Evolutionary conservation across 2,113 vertebrate genomes (phyloP).

Genomic region (Neolamprologus longior): DNA sequence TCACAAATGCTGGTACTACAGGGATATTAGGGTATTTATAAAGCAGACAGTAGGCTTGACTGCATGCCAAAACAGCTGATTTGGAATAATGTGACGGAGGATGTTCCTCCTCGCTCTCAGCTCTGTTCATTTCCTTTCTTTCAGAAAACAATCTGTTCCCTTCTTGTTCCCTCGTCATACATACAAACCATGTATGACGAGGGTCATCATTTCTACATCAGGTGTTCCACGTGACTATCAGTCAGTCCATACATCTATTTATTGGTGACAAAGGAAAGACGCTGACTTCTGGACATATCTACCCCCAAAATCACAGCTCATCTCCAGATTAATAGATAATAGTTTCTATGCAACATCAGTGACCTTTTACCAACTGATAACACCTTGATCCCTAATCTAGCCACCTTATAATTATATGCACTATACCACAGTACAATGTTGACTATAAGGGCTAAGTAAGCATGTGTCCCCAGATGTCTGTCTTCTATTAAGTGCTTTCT

Average conservation of each 20-base stretch:
- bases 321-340: background rate
- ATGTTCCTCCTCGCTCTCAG: background rate
- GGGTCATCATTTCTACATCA: fast-evolving
- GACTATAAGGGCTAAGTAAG: background rate
- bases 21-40: background rate
- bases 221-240: background rate
- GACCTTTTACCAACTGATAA: too few relatives aligned
- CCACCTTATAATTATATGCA: background rate
- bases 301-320: background rate
- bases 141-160: background rate
- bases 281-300: background rate
- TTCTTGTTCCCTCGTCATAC: background rate
- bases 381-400: background rate
- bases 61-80: background rate
- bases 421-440: background rate
- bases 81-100: background rate
- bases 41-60: background rate
- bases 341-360: background rate
- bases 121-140: background rate
- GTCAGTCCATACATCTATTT: background rate
- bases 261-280: background rate
- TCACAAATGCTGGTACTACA: background rate
- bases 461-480: background rate
- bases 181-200: fast-evolving
- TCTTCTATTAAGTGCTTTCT: background rate